phyloP scores from a whole-genome alignment of 2,797 vertebrate genomes.

The Coranthus polyacanthus region DNA sequence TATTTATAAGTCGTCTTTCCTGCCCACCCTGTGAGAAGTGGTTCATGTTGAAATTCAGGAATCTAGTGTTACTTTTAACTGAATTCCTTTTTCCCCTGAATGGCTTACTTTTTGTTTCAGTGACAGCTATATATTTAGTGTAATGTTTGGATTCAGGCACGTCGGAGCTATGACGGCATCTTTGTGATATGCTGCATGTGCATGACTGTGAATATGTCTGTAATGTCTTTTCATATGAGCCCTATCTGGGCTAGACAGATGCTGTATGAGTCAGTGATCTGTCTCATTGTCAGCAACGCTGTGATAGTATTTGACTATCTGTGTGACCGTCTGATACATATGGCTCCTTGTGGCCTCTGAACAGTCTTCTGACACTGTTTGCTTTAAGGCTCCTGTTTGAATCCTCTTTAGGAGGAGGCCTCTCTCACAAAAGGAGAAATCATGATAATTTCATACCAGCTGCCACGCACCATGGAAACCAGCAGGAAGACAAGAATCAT shows the following conservation, averaged over 20 bases:
- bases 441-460: conserved; percentile 21
- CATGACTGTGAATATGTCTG: neutral
- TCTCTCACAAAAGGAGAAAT: conserved; percentile 26
- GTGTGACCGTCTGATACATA: too few species aligned
- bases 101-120: conserved; percentile 30
- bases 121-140: neutral
- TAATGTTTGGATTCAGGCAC: conserved; percentile 1
- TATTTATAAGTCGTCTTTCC: conserved; percentile 75
- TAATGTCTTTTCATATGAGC: neutral
- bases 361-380: conserved; percentile 20
- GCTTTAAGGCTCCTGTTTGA: too few species aligned
- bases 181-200: conserved; percentile 5
- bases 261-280: neutral
- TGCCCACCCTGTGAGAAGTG: conserved; percentile 53
- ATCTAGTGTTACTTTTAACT: conserved; percentile 38
- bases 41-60: conserved; percentile 44
- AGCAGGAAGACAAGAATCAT: conserved; percentile 27
- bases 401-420: conserved; percentile 6
- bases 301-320: neutral
- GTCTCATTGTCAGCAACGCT: neutral
- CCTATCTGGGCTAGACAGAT: neutral
- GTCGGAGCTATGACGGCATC: conserved; percentile 10
- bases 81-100: conserved; percentile 19
- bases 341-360: too few species aligned
- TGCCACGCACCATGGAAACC: conserved; percentile 48